Base-by-base conservation (phyloP, 2,113 vertebrate genomes). In the Machaerirhynchus nigripectus region DNA sequence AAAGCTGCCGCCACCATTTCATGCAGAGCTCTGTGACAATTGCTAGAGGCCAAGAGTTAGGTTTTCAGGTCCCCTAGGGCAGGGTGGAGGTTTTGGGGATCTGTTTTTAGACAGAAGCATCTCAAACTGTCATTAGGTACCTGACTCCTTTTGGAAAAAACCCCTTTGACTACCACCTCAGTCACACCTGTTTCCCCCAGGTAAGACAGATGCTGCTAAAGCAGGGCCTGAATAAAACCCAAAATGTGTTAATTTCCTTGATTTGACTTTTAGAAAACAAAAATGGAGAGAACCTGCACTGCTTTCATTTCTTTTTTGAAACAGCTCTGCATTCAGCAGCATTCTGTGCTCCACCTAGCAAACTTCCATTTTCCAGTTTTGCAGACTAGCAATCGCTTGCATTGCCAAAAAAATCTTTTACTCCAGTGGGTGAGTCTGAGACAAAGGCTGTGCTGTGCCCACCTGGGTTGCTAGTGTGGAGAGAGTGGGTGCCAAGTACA, bases 361-460 rank as follows among this genome's bases (percentile, higher is more conserved):
- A 84, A 39, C 28, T 49, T 44, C 37, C 47, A 1, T 24, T 74
- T 95, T 55, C 42, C 47, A 26, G 0, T 85, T 93, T 78, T 60
- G 56, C 55, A 80, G 55, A 55, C 47, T 7, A 67, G 30, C 6
- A 33, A n/a, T 80, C 4, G 7, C 27, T 82, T 40, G 30, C 57
- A 63, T 52, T 57, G n/a, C 81, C 60, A 78, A 75, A 84, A 49
- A 16, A 6, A 1, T 2, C 47, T 53, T 75, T 76, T 39, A 40
- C 4, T 69, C 24, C 26, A 57, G 10, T 3, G 26, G 39, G 17
- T 1, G 2, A 13, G 37, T 69, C 67, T 0, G 2, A 77, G 68
- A 59, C 13, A 61, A 85, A 70, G 59, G 24, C 42, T 61, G 13
- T 56, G 82, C 63, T 86, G 40, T 61, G 39, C 47, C 63, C 61